These are phyloP conservation scores for Apteryx owenii DNA, from an alignment of 2,113 vertebrate species.

Conservation along the genomic window DNA sequence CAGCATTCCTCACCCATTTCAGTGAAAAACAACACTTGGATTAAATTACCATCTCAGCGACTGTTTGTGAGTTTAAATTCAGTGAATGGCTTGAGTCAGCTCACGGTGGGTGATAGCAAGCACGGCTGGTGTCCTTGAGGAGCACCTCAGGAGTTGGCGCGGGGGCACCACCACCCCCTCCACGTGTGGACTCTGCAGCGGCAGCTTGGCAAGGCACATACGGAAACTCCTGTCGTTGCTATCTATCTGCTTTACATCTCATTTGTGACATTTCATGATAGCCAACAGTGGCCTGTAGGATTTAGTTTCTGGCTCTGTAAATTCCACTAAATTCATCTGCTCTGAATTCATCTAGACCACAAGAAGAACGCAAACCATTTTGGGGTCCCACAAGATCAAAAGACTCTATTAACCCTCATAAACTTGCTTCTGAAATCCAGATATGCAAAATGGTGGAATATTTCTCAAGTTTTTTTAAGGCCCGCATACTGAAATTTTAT, in stretches of 20 bases:
- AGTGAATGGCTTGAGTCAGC: neutral
- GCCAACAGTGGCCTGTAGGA: neutral
- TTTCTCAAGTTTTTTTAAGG: neutral
- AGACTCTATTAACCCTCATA: neutral
- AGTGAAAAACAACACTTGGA: neutral
- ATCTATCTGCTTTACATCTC: neutral
- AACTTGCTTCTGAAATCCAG: neutral
- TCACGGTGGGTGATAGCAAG: neutral
- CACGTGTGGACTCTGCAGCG: neutral
- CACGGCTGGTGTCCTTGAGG: neutral
- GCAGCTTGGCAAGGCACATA: neutral
- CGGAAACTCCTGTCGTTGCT: neutral
- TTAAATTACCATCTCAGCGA: neutral
- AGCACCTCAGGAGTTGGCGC: neutral
- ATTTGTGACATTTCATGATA: neutral
- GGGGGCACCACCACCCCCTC: neutral
- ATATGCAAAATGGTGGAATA: neutral
- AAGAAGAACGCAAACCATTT: neutral
- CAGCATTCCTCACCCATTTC: neutral
- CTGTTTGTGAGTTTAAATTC: neutral
- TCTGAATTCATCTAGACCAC: neutral
- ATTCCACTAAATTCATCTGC: neutral
- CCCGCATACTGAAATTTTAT: neutral
- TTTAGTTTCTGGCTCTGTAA: neutral
- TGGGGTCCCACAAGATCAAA: neutral